Conservation (phyloP, 2,797 vertebrate genomes). For the Malacoctenus gilli region DNA sequence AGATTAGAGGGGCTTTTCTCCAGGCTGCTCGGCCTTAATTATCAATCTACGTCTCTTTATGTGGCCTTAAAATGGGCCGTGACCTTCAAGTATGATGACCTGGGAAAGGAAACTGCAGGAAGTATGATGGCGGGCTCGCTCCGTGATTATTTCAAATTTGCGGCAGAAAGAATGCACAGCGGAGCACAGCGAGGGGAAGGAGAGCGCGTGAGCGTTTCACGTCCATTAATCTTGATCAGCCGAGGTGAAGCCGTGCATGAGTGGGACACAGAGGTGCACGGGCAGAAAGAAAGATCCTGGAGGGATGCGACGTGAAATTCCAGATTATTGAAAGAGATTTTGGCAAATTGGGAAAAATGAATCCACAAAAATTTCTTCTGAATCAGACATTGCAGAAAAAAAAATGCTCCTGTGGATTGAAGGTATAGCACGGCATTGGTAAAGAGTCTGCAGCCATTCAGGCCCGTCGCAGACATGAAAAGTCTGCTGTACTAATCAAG, state of each 20-base stretch:
- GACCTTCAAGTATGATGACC: constrained; percentile 87
- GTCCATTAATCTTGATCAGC: constrained; percentile 71
- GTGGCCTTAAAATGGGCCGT: constrained; percentile 89
- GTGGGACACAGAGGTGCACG: constrained; percentile 5
- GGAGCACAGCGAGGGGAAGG: constrained; percentile 21
- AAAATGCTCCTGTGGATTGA: constrained; percentile 29
- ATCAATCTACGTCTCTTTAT: constrained; percentile 98
- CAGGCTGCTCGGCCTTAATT: constrained; percentile 88
- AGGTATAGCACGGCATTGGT: constrained; percentile 35
- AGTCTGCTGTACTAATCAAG: constrained; percentile 77
- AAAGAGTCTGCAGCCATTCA: constrained; percentile 58
- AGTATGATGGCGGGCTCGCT: constrained; percentile 74
- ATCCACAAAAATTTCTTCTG: neutral
- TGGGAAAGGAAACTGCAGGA: constrained; percentile 34
- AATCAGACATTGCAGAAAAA: constrained; percentile 2
- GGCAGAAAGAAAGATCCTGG: constrained; percentile 8
- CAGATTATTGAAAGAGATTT: too few species aligned
- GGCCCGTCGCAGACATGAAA: constrained; percentile 57
- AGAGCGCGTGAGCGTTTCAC: constrained; percentile 20
- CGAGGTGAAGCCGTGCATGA: constrained; percentile 31
- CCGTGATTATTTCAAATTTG: constrained; percentile 71
- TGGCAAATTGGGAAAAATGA: too few species aligned
- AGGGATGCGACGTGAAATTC: neutral
- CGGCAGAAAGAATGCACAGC: constrained; percentile 33
- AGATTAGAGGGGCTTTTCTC: constrained; percentile 92